phyloP scores from a whole-genome alignment of 1,140 invertebrate genomes.

The Epicauta chinensis region DNA sequence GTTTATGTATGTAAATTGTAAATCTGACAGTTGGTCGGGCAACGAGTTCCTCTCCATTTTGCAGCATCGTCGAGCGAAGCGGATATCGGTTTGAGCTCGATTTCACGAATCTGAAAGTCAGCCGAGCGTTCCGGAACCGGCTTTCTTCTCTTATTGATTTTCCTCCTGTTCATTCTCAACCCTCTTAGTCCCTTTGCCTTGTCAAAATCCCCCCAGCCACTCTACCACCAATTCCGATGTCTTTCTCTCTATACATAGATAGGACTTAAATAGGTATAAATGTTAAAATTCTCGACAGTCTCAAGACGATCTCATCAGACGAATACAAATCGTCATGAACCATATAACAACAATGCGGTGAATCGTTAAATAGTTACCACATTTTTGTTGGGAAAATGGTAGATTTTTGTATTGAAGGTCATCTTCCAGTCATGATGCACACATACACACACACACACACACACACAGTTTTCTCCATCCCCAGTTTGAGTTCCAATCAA shows the following conservation, averaged over 20 bases:
- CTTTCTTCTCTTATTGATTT: constrained; percentile 46
- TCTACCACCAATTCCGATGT: constrained; percentile 7
- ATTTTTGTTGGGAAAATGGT: too few relatives aligned
- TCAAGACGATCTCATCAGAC: too few relatives aligned
- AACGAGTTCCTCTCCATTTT: constrained; percentile 37
- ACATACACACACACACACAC: too few relatives aligned
- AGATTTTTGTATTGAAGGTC: too few relatives aligned
- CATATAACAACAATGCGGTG: too few relatives aligned
- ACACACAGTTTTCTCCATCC: background rate
- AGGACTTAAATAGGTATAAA: too few relatives aligned
- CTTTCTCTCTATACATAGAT: constrained; percentile 12
- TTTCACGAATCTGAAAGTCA: constrained; percentile 45
- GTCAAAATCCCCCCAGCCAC: constrained; percentile 18
- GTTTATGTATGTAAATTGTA: constrained; percentile 21
- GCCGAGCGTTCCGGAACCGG: constrained; percentile 45
- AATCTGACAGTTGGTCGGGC: constrained; percentile 32
- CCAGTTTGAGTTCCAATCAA: background rate
- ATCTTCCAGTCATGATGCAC: too few relatives aligned
- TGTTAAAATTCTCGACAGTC: too few relatives aligned
- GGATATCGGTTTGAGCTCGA: constrained; percentile 43
- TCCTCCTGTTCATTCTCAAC: constrained; percentile 30
- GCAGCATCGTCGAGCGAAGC: constrained; percentile 35
- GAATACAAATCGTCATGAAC: too few relatives aligned
- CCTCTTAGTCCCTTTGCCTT: constrained; percentile 19
- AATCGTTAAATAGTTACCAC: too few relatives aligned